Evolutionary conservation across 2,113 vertebrate species (phyloP).

Genomic region (Poeciliopsis turrubarensis): DNA sequence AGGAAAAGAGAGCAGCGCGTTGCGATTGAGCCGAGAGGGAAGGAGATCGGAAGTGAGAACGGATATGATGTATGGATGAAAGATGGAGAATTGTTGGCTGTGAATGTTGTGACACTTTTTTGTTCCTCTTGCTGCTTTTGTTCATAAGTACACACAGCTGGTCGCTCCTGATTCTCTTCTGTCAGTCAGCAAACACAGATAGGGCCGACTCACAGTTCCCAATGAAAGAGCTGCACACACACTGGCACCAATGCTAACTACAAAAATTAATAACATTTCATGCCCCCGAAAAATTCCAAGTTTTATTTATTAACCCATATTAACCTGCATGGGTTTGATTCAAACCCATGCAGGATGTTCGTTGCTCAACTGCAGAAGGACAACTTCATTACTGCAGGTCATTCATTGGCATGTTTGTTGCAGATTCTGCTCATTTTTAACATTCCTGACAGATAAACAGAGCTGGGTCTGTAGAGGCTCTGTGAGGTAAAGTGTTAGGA

Average conservation of each 20-base stretch:
- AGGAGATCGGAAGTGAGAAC: conserved; percentile 8
- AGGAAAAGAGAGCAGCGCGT: conserved; percentile 72
- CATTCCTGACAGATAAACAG: conserved; percentile 48
- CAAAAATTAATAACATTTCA: neutral
- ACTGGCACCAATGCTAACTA: neutral
- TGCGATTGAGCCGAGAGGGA: conserved; percentile 63
- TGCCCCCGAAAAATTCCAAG: neutral
- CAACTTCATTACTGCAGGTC: conserved; percentile 29
- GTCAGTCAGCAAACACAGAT: conserved; percentile 50
- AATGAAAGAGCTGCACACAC: conserved; percentile 32
- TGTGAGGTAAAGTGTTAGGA: neutral
- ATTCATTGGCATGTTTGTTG: conserved; percentile 29
- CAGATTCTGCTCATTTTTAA: conserved; percentile 24
- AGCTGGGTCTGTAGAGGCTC: conserved; percentile 7
- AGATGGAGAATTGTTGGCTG: conserved; percentile 8
- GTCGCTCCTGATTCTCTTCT: conserved; percentile 33
- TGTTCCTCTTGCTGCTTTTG: conserved; percentile 36
- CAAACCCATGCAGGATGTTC: neutral
- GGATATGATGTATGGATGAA: conserved; percentile 15
- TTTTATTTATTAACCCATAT: neutral
- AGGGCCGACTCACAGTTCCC: conserved; percentile 30
- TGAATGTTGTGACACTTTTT: conserved; percentile 4
- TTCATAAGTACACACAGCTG: conserved; percentile 51
- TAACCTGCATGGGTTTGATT: neutral
- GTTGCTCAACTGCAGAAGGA: conserved; percentile 11